Evolutionary conservation across 2,113 vertebrate species (phyloP).

Genomic region (Ageneiosus marmoratus): DNA sequence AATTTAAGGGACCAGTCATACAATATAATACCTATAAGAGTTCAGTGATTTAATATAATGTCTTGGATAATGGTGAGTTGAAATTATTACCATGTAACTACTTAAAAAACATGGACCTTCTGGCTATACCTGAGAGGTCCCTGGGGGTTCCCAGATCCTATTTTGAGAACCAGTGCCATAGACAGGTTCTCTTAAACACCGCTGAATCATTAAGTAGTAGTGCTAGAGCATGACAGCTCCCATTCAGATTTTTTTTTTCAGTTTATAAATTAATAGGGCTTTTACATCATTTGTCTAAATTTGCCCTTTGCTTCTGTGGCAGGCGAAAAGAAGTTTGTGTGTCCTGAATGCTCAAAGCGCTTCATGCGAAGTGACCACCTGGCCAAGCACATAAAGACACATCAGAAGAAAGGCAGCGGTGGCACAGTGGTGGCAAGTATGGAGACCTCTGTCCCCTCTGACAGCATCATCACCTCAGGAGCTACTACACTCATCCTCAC

Average conservation of each 20-base stretch:
- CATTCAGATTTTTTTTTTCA: background rate
- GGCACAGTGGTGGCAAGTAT: conserved; percentile 88
- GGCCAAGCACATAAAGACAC: conserved; percentile 99
- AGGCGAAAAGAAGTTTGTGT: conserved; percentile 99
- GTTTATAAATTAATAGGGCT: background rate
- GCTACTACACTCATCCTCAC: conserved; percentile 99
- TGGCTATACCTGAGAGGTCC: background rate
- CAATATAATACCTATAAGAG: background rate
- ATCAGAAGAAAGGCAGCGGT: conserved; percentile 95
- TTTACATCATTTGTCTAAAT: background rate
- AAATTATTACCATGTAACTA: background rate
- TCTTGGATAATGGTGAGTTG: background rate
- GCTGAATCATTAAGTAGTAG: background rate
- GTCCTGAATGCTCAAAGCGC: conserved; percentile 97
- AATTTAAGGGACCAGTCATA: background rate
- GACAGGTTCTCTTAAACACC: background rate
- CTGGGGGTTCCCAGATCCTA: background rate
- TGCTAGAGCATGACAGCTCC: background rate
- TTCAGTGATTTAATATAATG: background rate
- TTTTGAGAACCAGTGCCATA: background rate
- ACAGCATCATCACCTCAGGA: conserved; percentile 94
- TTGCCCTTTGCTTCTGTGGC: conserved; percentile 46
- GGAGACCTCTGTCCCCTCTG: conserved; percentile 84
- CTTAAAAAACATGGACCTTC: background rate
- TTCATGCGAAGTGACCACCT: conserved; percentile 99